These are phyloP conservation scores for Agelaius phoeniceus DNA, from an alignment of 2,113 vertebrate species.

Conservation along the genomic window DNA sequence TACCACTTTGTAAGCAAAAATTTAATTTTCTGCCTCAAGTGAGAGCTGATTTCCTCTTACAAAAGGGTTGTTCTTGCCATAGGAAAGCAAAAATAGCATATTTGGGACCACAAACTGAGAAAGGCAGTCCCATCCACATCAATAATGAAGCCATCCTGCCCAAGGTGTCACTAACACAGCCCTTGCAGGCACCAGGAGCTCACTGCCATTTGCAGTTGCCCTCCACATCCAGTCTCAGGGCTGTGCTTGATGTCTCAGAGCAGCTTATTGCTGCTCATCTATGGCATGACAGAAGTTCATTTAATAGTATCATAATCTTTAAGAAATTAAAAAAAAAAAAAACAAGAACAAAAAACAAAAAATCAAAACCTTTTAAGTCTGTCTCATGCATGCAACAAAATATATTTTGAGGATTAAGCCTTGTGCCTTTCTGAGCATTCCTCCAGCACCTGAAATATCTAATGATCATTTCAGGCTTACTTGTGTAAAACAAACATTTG, in stretches of 20 bases:
- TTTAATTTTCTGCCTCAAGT: neutral
- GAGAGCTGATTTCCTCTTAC: neutral
- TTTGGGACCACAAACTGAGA: neutral
- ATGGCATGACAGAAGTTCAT: neutral
- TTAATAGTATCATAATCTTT: neutral
- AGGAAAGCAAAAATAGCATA: neutral
- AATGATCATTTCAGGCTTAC: neutral
- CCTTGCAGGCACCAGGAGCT: neutral
- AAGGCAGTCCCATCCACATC: neutral
- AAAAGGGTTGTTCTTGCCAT: neutral
- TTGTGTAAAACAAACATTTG: conserved; percentile 1
- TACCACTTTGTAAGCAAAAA: conserved; percentile 6
- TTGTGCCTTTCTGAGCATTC: neutral
- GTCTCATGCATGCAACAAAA: neutral
- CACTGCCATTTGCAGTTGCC: neutral
- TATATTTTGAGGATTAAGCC: neutral
- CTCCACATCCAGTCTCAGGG: neutral
- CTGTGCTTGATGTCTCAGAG: neutral
- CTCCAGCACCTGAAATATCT: neutral
- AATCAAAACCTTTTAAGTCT: neutral
- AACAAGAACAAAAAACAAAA: neutral
- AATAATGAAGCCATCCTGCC: neutral
- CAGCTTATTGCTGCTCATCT: neutral
- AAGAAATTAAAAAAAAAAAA: neutral
- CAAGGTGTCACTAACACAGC: neutral